Evolutionary conservation across 37 sponge, comb jelly and placozoan genomes (phyloP).

Genomic region (Geodia barretti): DNA sequence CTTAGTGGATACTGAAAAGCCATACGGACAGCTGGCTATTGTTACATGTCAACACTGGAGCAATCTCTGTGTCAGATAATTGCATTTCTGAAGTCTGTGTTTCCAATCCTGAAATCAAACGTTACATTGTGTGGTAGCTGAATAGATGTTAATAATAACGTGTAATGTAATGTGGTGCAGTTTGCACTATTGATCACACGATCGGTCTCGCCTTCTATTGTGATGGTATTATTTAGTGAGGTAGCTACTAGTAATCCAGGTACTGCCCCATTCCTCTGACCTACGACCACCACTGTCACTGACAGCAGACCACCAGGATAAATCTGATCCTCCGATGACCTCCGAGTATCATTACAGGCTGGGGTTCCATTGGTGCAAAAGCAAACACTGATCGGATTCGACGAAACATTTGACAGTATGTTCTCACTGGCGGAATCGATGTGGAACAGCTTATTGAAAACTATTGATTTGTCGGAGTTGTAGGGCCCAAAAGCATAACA

Average conservation of each 20-base stretch:
- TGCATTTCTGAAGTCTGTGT: not conserved
- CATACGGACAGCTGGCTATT: no score
- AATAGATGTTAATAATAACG: not conserved
- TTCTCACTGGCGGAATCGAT: not conserved
- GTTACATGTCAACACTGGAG: no score
- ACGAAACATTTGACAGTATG: not conserved
- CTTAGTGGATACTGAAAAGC: no score
- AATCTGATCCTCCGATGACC: not conserved
- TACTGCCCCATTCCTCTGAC: constrained; percentile 12
- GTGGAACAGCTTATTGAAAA: not conserved
- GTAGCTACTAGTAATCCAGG: constrained; percentile 6
- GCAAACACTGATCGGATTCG: constrained; percentile 8
- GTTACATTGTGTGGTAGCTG: no score
- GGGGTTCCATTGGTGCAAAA: not conserved
- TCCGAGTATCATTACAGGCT: not conserved
- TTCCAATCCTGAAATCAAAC: not conserved
- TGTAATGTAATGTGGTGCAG: not conserved
- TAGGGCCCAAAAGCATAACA: not conserved
- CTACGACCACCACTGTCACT: not conserved
- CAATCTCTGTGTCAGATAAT: no score
- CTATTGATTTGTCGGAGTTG: not conserved
- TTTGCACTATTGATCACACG: no score
- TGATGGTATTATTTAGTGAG: not conserved
- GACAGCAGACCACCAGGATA: constrained; percentile 1
- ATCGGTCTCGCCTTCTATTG: no score